Percentiles rank a stretch among this genome's conserved stretches.
Conservation (phyloP, 2,888 invertebrate species). For the Gandaritis pyraliata region DNA sequence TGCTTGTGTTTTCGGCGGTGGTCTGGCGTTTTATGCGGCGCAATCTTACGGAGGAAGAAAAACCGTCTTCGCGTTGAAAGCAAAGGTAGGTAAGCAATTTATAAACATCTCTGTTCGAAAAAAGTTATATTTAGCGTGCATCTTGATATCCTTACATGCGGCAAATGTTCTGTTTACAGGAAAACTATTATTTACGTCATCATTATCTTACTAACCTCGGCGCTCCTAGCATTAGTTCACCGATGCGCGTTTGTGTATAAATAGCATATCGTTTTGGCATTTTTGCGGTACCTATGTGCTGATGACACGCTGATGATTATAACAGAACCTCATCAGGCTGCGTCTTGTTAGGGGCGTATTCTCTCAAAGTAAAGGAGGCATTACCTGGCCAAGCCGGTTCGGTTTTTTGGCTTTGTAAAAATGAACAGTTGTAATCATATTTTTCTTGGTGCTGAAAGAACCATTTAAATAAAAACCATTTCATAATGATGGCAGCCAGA, state of each 20-base stretch:
- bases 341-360: background rate
- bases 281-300: constrained; percentile 28
- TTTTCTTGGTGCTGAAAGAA: too few species aligned
- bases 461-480: too few species aligned
- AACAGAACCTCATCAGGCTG: too few species aligned
- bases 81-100: constrained; percentile 77
- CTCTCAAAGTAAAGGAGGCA: too few species aligned
- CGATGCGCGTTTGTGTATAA: constrained; percentile 61
- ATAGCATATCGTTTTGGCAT: constrained; percentile 60
- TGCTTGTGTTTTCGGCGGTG: constrained; percentile 74
- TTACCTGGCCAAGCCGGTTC: too few species aligned
- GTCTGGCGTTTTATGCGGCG: constrained; percentile 68
- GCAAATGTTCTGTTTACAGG: background rate
- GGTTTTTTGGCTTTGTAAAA: too few species aligned
- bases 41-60: constrained; percentile 65
- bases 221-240: constrained; percentile 42
- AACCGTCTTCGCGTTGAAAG: constrained; percentile 78
- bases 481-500: too few species aligned
- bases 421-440: too few species aligned
- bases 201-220: constrained; percentile 21
- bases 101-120: background rate
- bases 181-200: constrained; percentile 49
- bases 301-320: too few species aligned
- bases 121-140: background rate
- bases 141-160: constrained; percentile 2